Conservation (phyloP, 35 echinoderm and acorn worm species). For the Stichopus chloronotus region DNA sequence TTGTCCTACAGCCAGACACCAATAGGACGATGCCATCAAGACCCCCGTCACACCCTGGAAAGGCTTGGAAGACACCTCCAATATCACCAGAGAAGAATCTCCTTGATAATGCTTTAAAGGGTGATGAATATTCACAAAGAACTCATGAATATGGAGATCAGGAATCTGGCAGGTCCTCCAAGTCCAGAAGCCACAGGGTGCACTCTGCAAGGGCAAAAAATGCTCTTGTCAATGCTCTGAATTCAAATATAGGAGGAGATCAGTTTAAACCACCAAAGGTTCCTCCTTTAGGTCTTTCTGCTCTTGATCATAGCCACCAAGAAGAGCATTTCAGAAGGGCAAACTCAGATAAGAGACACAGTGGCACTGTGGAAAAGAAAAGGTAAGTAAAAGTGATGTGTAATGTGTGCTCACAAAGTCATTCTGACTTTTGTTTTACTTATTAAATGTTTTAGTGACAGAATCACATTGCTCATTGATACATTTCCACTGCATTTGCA, state of each 20-base stretch:
- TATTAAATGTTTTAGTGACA: no score
- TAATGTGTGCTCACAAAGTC: no score
- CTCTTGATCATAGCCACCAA: not conserved
- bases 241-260: not conserved
- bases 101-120: not conserved
- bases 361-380: not conserved
- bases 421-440: no score
- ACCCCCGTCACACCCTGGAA: slow-evolving; percentile 82
- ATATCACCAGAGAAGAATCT: slow-evolving; percentile 72
- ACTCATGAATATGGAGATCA: slow-evolving; percentile 58
- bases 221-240: slow-evolving; percentile 73
- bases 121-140: slow-evolving; percentile 49
- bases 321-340: not conserved
- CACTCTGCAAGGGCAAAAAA: slow-evolving; percentile 75
- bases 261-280: slow-evolving; percentile 46
- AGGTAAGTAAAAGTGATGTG: not conserved
- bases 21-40: slow-evolving; percentile 26
- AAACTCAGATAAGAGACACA: not conserved
- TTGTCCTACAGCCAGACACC: not conserved
- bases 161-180: slow-evolving; percentile 20
- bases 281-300: slow-evolving; percentile 58
- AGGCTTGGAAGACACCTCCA: slow-evolving; percentile 96
- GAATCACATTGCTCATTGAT: no score
- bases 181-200: slow-evolving; percentile 39
- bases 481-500: no score